A percentile compares a stretch with the other conserved stretches of the same genome.
These are phyloP conservation scores for Frankliniella fusca DNA, from an alignment of 2,888 invertebrate species.

Conservation along the genomic window DNA sequence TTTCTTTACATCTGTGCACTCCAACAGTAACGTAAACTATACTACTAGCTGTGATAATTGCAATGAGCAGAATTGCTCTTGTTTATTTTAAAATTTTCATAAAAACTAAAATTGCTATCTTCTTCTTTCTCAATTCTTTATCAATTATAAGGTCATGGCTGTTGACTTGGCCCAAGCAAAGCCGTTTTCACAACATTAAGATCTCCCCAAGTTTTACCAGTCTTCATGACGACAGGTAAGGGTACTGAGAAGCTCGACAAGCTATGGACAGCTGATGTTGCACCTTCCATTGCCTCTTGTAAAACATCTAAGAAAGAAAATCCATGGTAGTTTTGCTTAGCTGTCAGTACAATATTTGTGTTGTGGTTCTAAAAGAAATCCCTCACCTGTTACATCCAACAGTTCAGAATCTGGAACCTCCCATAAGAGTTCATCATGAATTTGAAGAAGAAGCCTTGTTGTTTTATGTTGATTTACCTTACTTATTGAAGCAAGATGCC, in stretches of 20 bases:
- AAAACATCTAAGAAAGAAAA: not conserved
- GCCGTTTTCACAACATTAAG: not conserved
- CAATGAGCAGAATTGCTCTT: no score
- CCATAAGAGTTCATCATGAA: constrained; percentile 56
- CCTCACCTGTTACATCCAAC: not conserved
- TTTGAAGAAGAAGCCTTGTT: constrained; percentile 49
- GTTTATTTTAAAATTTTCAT: no score
- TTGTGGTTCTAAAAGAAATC: not conserved
- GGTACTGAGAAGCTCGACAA: not conserved
- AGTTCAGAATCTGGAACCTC: constrained; percentile 44
- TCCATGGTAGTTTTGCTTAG: not conserved
- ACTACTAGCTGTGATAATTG: not conserved
- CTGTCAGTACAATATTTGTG: no score
- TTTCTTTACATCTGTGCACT: not conserved
- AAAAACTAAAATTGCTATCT: no score
- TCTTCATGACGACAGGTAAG: not conserved
- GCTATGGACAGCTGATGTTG: not conserved
- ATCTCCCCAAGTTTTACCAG: constrained; percentile 8
- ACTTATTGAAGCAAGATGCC: constrained; percentile 40
- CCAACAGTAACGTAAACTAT: not conserved
- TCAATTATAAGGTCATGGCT: constrained; percentile 28
- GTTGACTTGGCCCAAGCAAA: not conserved
- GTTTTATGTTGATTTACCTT: constrained; percentile 31
- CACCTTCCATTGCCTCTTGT: constrained; percentile 1
- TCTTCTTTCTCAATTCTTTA: no score